Conservation (phyloP, 2,888 invertebrate species). For the Dryococelus australis region DNA sequence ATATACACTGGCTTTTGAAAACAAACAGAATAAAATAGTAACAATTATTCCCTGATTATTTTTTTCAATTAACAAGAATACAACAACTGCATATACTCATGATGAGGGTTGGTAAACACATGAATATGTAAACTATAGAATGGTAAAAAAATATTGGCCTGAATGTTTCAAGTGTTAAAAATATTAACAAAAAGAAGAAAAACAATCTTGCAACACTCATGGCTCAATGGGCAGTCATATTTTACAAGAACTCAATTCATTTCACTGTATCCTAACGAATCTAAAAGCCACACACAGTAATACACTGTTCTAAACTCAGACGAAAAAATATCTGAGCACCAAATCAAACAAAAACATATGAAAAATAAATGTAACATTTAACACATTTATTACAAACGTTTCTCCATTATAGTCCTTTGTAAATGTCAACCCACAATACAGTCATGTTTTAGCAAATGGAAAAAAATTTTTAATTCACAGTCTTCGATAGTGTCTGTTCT, state of each 20-base stretch:
- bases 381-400: not conserved
- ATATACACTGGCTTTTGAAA: too few species aligned
- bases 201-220: not conserved
- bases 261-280: not conserved
- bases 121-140: not conserved
- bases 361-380: not conserved
- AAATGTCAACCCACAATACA: not conserved
- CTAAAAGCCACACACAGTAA: constrained; percentile 7
- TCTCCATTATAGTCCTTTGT: not conserved
- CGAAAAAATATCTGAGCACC: not conserved
- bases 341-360: not conserved
- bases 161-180: not conserved
- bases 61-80: not conserved
- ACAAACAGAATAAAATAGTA: too few species aligned
- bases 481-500: not conserved
- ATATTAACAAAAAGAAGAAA: not conserved
- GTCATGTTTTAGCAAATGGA: not conserved
- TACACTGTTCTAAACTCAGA: not conserved
- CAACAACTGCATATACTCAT: not conserved
- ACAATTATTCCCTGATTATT: not conserved
- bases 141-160: not conserved
- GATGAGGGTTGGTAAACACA: not conserved
- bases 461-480: not conserved
- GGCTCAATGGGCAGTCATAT: not conserved
- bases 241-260: not conserved